phyloP scores from a whole-genome alignment of 2,797 vertebrate genomes.

The Yasuhikotakia modesta region DNA sequence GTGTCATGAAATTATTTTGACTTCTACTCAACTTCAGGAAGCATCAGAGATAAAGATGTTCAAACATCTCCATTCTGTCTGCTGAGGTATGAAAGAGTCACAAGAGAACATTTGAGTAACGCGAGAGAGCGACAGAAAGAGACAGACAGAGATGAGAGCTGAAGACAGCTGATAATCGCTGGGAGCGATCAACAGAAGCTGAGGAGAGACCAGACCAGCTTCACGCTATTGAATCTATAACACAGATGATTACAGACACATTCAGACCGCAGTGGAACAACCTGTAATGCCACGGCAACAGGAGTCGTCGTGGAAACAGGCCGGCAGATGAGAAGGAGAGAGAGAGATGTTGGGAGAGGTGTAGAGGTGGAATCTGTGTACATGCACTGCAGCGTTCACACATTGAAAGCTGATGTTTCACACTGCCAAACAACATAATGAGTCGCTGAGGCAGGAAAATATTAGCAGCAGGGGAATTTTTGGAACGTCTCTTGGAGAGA shows the following conservation, averaged over 20 bases:
- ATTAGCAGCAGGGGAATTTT: conserved; percentile 94
- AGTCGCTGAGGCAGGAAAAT: conserved; percentile 93
- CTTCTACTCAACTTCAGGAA: not conserved
- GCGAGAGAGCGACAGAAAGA: not conserved
- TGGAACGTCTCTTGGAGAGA: conserved; percentile 86
- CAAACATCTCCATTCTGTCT: not conserved
- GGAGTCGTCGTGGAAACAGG: conserved; percentile 74
- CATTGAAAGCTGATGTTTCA: conserved; percentile 83
- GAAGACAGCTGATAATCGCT: conserved; percentile 23
- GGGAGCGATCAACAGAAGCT: conserved; percentile 18
- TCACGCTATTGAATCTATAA: conserved; percentile 40
- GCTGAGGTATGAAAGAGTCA: not conserved
- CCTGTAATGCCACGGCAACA: conserved; percentile 76
- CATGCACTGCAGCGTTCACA: conserved; percentile 78
- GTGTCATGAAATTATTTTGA: not conserved
- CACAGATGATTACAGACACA: conserved; percentile 39
- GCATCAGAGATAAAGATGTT: not conserved
- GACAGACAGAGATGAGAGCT: not conserved
- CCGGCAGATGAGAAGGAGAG: conserved; percentile 53
- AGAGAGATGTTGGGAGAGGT: conserved; percentile 57
- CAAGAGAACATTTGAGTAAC: not conserved
- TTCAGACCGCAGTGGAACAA: conserved; percentile 60
- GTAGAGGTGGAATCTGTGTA: conserved; percentile 64
- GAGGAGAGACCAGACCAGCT: not conserved
- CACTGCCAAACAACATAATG: conserved; percentile 89